Conservation (phyloP, 2,797 vertebrate species). For the Onychomys torridus region DNA sequence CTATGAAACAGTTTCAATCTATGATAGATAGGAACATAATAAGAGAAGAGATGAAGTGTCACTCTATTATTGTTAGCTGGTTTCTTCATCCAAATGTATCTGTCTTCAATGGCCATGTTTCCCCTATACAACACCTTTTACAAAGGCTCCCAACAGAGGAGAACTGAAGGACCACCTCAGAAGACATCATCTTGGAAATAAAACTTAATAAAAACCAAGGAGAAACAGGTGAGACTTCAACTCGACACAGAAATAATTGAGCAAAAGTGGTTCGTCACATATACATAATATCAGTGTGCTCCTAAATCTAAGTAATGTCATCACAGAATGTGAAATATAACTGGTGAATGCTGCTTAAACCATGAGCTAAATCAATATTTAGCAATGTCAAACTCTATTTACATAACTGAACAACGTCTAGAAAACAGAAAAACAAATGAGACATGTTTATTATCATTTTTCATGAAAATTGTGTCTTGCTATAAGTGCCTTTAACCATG, state of each 20-base stretch:
- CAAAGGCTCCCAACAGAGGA: neutral
- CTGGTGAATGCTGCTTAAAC: neutral
- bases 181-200: neutral
- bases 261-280: neutral
- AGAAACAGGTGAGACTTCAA: neutral
- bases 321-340: constrained; percentile 23
- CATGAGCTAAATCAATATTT: constrained; percentile 6
- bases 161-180: neutral
- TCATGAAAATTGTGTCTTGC: neutral
- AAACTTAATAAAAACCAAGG: neutral
- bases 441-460: neutral
- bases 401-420: neutral
- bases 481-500: neutral
- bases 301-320: neutral
- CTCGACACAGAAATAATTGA: neutral
- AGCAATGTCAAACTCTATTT: neutral
- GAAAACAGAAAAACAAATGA: constrained; percentile 10
- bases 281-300: neutral
- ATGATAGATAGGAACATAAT: neutral
- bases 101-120: neutral
- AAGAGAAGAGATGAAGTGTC: neutral
- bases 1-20: neutral
- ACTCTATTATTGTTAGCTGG: neutral
- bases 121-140: too few relatives aligned
- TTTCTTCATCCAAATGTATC: neutral